Base-by-base conservation (phyloP, 2,797 vertebrate species). In the Urocyon cinereoargenteus region DNA sequence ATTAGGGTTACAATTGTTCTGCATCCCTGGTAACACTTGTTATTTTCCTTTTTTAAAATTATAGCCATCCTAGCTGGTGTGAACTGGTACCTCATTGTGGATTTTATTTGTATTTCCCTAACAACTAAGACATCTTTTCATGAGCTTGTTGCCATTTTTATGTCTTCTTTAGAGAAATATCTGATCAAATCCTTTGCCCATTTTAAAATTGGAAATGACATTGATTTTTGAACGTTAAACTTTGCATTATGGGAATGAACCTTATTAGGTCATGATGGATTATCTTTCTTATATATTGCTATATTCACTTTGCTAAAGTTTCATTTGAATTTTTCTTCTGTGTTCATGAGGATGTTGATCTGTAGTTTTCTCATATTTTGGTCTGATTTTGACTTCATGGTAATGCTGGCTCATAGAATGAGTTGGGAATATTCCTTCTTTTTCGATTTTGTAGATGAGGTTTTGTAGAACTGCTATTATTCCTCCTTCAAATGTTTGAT, bases 121-220 rank as follows among this genome's bases (percentile, higher is more conserved):
- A 18, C 0, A 0, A 16, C 73, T 77, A 75, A 49, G 24, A 49
- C 24, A 75, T 75, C 72, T 28, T 75, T 75, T 77, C 73, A 18
- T 31, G 45, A 51, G 11, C 45, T 51, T 51, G 4, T 51, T 51
- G 16, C 45, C 73, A 49, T 51, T 77, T 77, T 28, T 49, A 72
- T 28, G 14, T 77, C 45, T 40, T 72, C 36, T 77, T 77, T 31
- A 31, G 73, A 93, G 55, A 55, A 90, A 87, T 61, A 8, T 68
- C 82, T 86, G 26, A 34, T 68, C 21, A 79, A 75, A 22, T 75
- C 9, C n/a, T 86, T 77, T 91, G 61, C 53, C 24, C 15, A 40
- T n/a, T 59, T 86, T 90, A 28, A 73, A 28, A 86, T 45, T 95
- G 83, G 79, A 91, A 86, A 83, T 68, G 51, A 45, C 62, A 53